A percentile compares a stretch with the other conserved stretches of the same genome.
phyloP scores from a whole-genome alignment of 2,888 invertebrate genomes.

The Folsomia candida region DNA sequence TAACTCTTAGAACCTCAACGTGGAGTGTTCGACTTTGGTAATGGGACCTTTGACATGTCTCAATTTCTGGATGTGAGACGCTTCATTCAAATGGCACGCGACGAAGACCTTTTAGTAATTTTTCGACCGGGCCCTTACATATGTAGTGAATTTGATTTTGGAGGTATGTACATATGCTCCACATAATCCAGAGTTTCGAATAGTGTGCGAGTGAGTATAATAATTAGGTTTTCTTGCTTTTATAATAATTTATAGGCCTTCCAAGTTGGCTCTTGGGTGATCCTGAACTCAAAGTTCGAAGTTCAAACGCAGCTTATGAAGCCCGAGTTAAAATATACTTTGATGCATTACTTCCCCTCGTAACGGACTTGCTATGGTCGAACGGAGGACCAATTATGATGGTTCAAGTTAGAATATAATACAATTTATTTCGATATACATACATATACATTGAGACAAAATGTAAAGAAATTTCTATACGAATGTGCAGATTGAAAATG shows the following conservation, averaged over 20 bases:
- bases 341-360: constrained; percentile 54
- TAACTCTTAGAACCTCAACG: constrained; percentile 54
- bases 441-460: neutral
- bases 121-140: constrained; percentile 56
- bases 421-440: too few relatives aligned
- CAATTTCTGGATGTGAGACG: constrained; percentile 52
- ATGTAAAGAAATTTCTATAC: neutral
- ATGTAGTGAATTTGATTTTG: constrained; percentile 61
- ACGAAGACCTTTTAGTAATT: constrained; percentile 58
- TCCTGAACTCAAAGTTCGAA: constrained; percentile 58
- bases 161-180: too few relatives aligned
- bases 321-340: constrained; percentile 56
- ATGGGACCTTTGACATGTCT: constrained; percentile 52
- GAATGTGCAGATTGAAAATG: constrained; percentile 57
- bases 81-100: constrained; percentile 57
- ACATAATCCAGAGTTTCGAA: constrained; percentile 52
- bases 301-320: constrained; percentile 55
- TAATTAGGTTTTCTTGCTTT: too few relatives aligned
- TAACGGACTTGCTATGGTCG: constrained; percentile 56
- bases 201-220: neutral
- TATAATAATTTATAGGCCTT: too few relatives aligned
- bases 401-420: too few relatives aligned
- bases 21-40: constrained; percentile 54
- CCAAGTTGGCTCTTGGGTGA: constrained; percentile 59
- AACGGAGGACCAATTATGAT: constrained; percentile 59